Base-by-base conservation (phyloP, 2,888 invertebrate genomes). In the Matsumyia berberina region DNA sequence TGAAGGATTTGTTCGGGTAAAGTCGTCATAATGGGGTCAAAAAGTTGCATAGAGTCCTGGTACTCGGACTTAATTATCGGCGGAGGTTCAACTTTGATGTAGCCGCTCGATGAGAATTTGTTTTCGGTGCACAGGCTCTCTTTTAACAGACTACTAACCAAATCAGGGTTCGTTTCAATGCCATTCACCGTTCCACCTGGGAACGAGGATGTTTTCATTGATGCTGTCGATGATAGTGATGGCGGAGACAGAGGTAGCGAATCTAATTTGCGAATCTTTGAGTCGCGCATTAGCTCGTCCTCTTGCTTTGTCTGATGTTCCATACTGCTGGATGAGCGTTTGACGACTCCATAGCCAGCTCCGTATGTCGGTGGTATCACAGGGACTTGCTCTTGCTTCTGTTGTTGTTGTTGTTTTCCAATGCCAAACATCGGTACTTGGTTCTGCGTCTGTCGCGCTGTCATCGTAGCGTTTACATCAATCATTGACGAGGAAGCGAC, bases 81-180 rank as follows among this genome's bases (percentile, higher is more conserved):
- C 15, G 89, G 79, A 0, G 90, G 83, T 55, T 91, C 90, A 1
- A 89, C 88, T 74, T 91, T 90, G 11, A 91, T 87, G 12, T 90
- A 87, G 46, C 87, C 87, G 58, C 87, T 89, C 17, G 90, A 62
- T 11, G 73, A 64, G 80, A 86, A 87, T 66, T 87, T 88, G 35
- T 70, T 87, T 31, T 87, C 87, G n/a, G 89, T 89, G 70, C 91
- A 94, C 58, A 94, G 89, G 82, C 94, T 94, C 86, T 95, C 95
- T 89, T 95, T 95, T 0, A 95, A 90, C 46, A 95, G 90, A 88
- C 94, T 95, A n/a, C 95, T 95, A 29, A 95, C 95, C 88, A 95
- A 88, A 6, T 94, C 94, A 0, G 95, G 95, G 88, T 95, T 95
- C 0, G 95, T 95, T 90, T 95, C 95, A 62, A 95, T 94, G 6